Evolutionary conservation across 2,113 vertebrate genomes (phyloP).

Genomic region (Labrus mixtus): DNA sequence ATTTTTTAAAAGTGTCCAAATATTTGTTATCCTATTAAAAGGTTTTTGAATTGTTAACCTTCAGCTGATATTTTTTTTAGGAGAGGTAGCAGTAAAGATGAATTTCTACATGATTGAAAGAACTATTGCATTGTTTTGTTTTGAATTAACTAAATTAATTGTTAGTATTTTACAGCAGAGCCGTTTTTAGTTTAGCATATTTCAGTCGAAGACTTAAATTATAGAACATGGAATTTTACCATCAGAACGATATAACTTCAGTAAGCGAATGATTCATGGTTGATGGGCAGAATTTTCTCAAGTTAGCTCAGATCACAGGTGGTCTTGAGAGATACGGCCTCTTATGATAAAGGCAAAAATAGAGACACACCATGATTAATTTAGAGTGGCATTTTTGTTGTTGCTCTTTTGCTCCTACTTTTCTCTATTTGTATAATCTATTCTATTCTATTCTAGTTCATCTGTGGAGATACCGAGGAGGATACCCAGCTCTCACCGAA

Average conservation of each 20-base stretch:
- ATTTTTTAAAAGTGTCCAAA: too few species aligned
- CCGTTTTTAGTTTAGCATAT: neutral
- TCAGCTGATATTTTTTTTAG: too few species aligned
- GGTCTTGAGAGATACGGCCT: neutral
- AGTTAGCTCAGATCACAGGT: neutral
- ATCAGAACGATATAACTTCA: neutral
- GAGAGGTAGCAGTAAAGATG: too few species aligned
- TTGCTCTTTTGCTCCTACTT: slow-evolving; percentile 63
- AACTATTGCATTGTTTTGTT: too few species aligned
- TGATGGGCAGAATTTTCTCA: neutral
- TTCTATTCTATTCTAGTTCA: slow-evolving; percentile 90
- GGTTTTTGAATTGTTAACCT: too few species aligned
- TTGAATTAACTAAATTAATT: too few species aligned
- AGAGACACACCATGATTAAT: neutral
- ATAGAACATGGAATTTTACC: neutral
- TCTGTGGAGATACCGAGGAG: slow-evolving; percentile 97
- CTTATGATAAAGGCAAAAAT: slow-evolving; percentile 9
- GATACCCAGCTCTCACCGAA: slow-evolving; percentile 98
- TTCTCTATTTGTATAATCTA: too few species aligned
- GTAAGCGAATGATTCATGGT: neutral
- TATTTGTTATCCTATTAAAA: too few species aligned
- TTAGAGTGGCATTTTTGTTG: slow-evolving; percentile 53
- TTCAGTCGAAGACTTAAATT: neutral
- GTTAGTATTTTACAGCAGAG: too few species aligned
- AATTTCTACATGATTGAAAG: too few species aligned